Percentiles rank a stretch among this genome's conserved stretches.
phyloP scores from a whole-genome alignment of 2,888 invertebrate species.

The Capitulum mitella region DNA sequence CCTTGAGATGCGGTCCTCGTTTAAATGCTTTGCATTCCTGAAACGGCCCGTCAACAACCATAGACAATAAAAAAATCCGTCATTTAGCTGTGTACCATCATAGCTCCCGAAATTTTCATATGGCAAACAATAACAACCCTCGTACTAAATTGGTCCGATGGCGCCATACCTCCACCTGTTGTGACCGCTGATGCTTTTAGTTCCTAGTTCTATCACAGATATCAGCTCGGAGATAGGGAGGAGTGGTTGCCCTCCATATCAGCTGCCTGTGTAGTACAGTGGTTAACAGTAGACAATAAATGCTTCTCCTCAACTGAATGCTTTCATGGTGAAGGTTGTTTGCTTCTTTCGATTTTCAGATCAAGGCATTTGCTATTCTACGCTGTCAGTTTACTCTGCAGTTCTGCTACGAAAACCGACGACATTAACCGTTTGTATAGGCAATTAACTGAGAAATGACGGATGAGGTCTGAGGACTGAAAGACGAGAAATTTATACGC shows the following conservation, averaged over 20 bases:
- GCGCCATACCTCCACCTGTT: not conserved
- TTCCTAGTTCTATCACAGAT: not conserved
- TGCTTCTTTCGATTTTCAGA: too few species aligned
- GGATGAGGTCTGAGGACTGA: too few species aligned
- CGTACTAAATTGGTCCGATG: not conserved
- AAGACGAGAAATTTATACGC: too few species aligned
- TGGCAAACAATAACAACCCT: not conserved
- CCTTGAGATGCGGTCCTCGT: not conserved
- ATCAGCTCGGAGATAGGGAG: conserved; percentile 7
- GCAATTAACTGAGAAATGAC: too few species aligned
- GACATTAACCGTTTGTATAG: too few species aligned
- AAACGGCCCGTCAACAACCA: not conserved
- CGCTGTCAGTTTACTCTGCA: too few species aligned
- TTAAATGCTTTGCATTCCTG: not conserved
- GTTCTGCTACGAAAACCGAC: too few species aligned
- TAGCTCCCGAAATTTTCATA: not conserved
- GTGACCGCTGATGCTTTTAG: not conserved
- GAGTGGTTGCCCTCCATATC: conserved; percentile 4
- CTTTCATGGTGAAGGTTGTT: too few species aligned
- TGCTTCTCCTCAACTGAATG: not conserved
- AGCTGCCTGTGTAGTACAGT: conserved; percentile 14
- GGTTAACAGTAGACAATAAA: conserved; percentile 20
- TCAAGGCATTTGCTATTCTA: too few species aligned
- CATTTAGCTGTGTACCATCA: not conserved
- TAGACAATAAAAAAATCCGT: not conserved